Evolutionary conservation across 2,113 vertebrate species (phyloP).

Genomic region (Gymnorhina tibicen): DNA sequence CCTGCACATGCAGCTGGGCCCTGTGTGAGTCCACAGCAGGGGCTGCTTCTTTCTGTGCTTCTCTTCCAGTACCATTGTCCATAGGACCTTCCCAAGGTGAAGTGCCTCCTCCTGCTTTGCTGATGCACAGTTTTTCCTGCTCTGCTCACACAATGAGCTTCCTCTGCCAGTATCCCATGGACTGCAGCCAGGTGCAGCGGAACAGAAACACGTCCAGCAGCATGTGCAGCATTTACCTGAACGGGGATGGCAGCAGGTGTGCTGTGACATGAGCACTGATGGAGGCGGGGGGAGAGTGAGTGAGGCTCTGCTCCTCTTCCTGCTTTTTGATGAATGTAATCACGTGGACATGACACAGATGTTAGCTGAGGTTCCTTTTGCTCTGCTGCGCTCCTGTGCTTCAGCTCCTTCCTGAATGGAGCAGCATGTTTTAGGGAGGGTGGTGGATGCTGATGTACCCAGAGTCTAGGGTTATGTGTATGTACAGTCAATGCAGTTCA

Average conservation of each 20-base stretch:
- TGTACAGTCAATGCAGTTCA: neutral
- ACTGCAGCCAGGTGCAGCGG: slow-evolving; percentile 82
- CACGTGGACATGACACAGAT: neutral
- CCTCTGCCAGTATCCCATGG: slow-evolving; percentile 74
- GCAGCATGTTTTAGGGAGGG: neutral
- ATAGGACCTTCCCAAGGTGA: neutral
- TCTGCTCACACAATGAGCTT: slow-evolving; percentile 64
- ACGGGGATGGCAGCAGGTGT: slow-evolving; percentile 70
- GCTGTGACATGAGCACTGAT: slow-evolving; percentile 87
- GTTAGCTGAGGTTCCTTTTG: neutral
- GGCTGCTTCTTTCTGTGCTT: neutral
- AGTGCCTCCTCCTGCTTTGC: neutral
- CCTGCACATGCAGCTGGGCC: neutral
- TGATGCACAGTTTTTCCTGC: neutral
- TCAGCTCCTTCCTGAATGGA: neutral
- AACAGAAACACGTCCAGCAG: slow-evolving; percentile 73
- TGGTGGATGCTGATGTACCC: neutral
- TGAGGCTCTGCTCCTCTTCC: neutral
- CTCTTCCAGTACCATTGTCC: neutral
- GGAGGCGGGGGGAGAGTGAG: slow-evolving; percentile 85
- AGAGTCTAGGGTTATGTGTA: neutral
- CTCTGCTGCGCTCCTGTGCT: neutral
- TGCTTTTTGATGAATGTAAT: neutral
- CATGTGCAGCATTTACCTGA: slow-evolving; percentile 79
- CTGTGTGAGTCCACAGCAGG: no score